Percentiles rank a stretch among this genome's conserved stretches.
Conservation (phyloP, 1,140 invertebrate species). For the Bombyx mandarina region DNA sequence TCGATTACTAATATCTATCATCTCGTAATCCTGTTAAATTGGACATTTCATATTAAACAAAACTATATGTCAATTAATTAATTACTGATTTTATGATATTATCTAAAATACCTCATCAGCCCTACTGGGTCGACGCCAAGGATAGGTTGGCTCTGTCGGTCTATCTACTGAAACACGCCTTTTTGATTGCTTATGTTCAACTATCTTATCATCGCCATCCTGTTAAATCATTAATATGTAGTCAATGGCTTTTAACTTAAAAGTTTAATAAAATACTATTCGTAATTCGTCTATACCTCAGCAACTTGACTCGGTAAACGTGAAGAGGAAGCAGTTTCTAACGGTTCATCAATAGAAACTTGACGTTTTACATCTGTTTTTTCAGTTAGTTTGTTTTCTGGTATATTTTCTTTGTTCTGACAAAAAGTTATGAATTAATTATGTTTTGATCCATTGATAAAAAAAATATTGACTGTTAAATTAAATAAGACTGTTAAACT, state of each 20-base stretch:
- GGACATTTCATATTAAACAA: too few relatives aligned
- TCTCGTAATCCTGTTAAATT: too few relatives aligned
- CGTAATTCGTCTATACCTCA: constrained; percentile 14
- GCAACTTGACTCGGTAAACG: constrained; percentile 15
- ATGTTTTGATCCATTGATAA: background rate
- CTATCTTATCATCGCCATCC: constrained; percentile 17
- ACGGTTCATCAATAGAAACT: constrained; percentile 18
- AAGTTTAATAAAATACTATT: background rate
- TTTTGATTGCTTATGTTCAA: constrained; percentile 14
- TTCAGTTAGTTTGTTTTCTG: constrained; percentile 12
- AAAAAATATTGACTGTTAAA: background rate
- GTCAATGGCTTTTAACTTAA: background rate
- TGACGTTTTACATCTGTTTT: constrained; percentile 24
- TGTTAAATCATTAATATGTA: constrained; percentile 8
- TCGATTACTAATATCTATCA: too few relatives aligned
- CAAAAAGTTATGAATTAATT: background rate
- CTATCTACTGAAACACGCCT: constrained; percentile 23
- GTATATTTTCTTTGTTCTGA: constrained; percentile 11
- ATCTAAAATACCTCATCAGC: constrained; percentile 24
- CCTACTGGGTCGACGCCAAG: constrained; percentile 27
- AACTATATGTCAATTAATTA: background rate
- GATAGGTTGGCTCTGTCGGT: constrained; percentile 25
- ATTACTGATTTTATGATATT: background rate
- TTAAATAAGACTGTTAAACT: background rate
- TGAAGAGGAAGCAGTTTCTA: constrained; percentile 17